Evolutionary conservation across 2,797 vertebrate species (phyloP).

Genomic region (Channallabes apus): DNA sequence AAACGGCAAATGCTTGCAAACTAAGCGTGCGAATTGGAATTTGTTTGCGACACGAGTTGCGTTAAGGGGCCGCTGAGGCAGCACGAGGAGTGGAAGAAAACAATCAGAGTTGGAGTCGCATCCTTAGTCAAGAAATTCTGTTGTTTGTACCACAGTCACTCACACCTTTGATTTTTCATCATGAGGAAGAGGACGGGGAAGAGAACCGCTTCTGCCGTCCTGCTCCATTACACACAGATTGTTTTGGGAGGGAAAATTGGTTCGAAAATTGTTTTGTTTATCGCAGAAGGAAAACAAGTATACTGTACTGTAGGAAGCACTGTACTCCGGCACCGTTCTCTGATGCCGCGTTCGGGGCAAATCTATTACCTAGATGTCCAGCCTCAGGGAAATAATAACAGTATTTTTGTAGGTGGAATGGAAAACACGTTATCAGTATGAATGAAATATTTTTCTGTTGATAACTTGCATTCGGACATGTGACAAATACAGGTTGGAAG

Average conservation of each 20-base stretch:
- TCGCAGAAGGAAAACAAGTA: conserved; percentile 48
- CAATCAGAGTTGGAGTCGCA: conserved; percentile 52
- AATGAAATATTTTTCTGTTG: conserved; percentile 35
- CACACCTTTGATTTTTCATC: conserved; percentile 54
- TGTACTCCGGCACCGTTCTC: conserved; percentile 27
- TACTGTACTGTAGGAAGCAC: conserved; percentile 46
- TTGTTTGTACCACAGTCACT: conserved; percentile 42
- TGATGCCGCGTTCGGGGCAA: conserved; percentile 35
- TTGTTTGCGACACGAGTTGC: conserved; percentile 49
- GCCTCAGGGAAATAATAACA: conserved; percentile 49
- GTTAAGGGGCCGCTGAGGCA: conserved; percentile 36
- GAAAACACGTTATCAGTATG: conserved; percentile 50
- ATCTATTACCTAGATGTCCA: conserved; percentile 55
- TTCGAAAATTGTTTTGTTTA: conserved; percentile 61
- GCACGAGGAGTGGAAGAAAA: conserved; percentile 49
- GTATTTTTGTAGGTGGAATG: conserved; percentile 43
- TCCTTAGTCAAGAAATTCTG: conserved; percentile 55
- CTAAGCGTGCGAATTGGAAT: conserved; percentile 52
- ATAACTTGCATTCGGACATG: conserved; percentile 25
- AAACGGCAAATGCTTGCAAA: conserved; percentile 51
- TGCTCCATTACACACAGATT: conserved; percentile 59
- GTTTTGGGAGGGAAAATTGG: conserved; percentile 57
- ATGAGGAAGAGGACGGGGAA: conserved; percentile 49
- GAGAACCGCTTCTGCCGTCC: conserved; percentile 53
- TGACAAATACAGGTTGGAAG: conserved; percentile 22